Base-by-base conservation (phyloP, 1,140 invertebrate species). In the Littorina saxatilis region DNA sequence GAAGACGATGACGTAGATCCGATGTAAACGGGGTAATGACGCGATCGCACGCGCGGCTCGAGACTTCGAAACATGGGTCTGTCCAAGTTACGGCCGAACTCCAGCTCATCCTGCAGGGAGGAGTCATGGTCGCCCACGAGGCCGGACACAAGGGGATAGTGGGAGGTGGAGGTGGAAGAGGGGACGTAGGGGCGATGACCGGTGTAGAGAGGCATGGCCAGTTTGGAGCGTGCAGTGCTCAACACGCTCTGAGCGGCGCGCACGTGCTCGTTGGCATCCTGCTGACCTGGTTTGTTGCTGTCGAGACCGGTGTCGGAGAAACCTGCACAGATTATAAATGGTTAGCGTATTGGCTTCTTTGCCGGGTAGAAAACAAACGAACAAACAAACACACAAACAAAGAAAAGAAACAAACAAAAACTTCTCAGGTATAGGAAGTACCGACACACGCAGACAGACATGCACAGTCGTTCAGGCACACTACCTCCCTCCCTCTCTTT, bases 21-120 rank as follows among this genome's bases (percentile, higher is more conserved):
- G 15, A 17, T 9, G 39, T 75, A 47, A 4, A 7, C 23, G 5
- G 35, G 50, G 40, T 50, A n/a, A 5, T 78, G 66, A 35, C 81
- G 58, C 17, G 79, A 52, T 20, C 82, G 63, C 13, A 63, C 68
- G 13, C 84, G 63, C 9, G 82, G 82, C 70, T 90, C 89, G 35
- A 87, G 79, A 17, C 87, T 84, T n/a, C 85, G 85, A 78, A 89
- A 87, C 29, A 80, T 76, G 29, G 80, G 72, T 2, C 88, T 74
- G 50, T 90, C 89, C 63, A 87, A 87, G n/a, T n/a, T n/a, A n/a
- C n/a, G n/a, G 73, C 86, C 85, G 81, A 83, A 87, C 27, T 88
- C 87, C 43, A 85, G 66, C 43, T 88, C 87, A 2, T 88, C 86
- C 39, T 87, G 84, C 23, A 82, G 76, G 61, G 77, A 80, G 75